Base-by-base conservation (phyloP, 2,113 vertebrate species). In the Vulpes lagopus region DNA sequence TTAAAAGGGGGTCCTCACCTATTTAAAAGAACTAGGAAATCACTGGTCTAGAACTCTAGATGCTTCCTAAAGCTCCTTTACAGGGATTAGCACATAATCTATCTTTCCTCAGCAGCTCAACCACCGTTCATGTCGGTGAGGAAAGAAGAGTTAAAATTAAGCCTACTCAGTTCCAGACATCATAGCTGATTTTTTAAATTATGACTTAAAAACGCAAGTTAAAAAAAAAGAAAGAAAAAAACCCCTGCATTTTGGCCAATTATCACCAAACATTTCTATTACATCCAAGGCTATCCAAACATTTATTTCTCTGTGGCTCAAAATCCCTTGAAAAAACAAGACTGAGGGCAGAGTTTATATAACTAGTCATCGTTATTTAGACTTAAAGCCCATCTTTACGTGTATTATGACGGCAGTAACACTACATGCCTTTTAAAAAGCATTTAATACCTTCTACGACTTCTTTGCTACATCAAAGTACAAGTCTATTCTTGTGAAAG, bases 361-460 rank as follows among this genome's bases (percentile, higher is more conserved):
- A 69, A 32, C 51, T 55, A 59, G 43, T 11, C 74, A 43, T 17
- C 4, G 1, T 59, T 84, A 91, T 14, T 95, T 64, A 89, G 62
- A 97, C 43, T 15, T 62, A 83, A 69, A 91, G 79, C 22, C 86
- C 76, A 43, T 78, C 74, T 65, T 22, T 27, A 60, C 4, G 0
- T 32, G 32, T 55, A 59, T 95, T 74, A 96, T 7, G 64, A 74
- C 0, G 30, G 69, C 0, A 83, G n/a, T 80, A 93, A 97, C 22
- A 71, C 85, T 67, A 97, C 95, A 79, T n/a, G 91, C 92, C 86
- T 97, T 95, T 96, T 88, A 96, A 96, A 97, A 93, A 88, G 51
- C 86, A 97, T 87, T 96, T 94, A 97, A 93, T 94, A 87, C 93
- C 53, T 32, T 73, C 95, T 65, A 22, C 1, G 53, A 84, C 76